Conservation (phyloP, 2,113 vertebrate genomes). For the Pogonocichla stellata region DNA sequence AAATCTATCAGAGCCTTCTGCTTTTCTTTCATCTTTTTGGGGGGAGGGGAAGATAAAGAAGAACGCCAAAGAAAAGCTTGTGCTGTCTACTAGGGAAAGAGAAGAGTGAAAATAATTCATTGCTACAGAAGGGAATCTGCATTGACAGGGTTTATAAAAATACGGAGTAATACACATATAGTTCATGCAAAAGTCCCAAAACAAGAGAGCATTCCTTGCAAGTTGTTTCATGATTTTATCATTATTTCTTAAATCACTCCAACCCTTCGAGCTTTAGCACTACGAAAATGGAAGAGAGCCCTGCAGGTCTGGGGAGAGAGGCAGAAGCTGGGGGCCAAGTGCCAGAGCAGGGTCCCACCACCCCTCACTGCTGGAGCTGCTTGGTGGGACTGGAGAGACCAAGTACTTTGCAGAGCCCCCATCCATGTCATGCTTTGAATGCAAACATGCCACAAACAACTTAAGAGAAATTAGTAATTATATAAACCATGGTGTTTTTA, state of each 20-base stretch:
- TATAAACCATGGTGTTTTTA: not conserved
- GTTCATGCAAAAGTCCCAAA: not conserved
- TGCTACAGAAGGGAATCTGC: fast-evolving
- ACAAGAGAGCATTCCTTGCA: not conserved
- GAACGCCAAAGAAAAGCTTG: not conserved
- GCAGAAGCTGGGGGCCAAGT: not conserved
- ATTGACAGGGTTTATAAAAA: not conserved
- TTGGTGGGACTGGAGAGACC: not conserved
- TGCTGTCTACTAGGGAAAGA: not conserved
- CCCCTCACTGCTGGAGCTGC: not conserved
- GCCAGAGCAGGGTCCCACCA: not conserved
- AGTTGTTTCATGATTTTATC: not conserved
- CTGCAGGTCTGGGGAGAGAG: not conserved
- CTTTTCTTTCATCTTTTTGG: constrained; percentile 17
- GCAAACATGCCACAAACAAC: not conserved
- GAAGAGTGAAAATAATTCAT: not conserved
- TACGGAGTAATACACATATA: not conserved
- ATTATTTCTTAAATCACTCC: not conserved
- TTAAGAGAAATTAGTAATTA: not conserved
- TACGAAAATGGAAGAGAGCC: not conserved
- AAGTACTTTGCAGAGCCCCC: not conserved
- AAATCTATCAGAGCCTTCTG: constrained; percentile 15
- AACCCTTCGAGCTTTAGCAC: fast-evolving
- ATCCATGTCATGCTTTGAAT: not conserved
- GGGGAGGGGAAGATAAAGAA: not conserved